A percentile compares a stretch with the other conserved stretches of the same genome.
phyloP scores from a whole-genome alignment of 2,113 vertebrate genomes.

The Hipposideros armiger region DNA sequence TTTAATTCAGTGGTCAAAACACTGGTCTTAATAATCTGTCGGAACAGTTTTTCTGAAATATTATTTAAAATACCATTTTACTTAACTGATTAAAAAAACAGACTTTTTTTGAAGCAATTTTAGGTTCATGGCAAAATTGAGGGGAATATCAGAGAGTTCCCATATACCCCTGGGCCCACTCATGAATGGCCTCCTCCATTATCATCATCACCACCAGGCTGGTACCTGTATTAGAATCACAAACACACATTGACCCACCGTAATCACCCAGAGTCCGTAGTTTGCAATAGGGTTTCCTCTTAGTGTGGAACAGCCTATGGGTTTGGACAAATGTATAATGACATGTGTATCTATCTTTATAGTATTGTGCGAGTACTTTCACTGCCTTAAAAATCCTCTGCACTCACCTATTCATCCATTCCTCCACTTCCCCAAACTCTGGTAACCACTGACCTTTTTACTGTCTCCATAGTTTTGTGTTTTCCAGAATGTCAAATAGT shows the following conservation, averaged over 20 bases:
- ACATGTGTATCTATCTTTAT: neutral
- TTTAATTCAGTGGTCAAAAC: neutral
- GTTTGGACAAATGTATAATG: neutral
- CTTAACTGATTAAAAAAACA: neutral
- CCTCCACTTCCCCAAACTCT: neutral
- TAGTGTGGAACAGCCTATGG: neutral
- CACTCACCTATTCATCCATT: neutral
- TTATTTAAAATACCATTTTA: neutral
- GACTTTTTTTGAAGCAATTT: neutral
- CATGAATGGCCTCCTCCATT: neutral
- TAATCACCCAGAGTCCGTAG: neutral
- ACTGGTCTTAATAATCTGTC: neutral
- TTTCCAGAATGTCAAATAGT: neutral
- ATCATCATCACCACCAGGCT: neutral
- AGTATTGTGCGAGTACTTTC: neutral
- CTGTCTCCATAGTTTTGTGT: neutral
- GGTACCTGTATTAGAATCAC: neutral
- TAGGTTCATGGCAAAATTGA: neutral
- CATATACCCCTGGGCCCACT: neutral
- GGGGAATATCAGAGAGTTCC: no score
- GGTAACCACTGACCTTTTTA: neutral
- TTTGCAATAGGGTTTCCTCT: neutral
- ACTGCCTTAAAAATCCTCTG: neutral
- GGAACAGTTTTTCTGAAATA: neutral
- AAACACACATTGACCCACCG: neutral